Evolutionary conservation across 2,113 vertebrate genomes (phyloP), one percentile per base, ranked within the genome.

Genomic region (Stigmatopora nigra): DNA sequence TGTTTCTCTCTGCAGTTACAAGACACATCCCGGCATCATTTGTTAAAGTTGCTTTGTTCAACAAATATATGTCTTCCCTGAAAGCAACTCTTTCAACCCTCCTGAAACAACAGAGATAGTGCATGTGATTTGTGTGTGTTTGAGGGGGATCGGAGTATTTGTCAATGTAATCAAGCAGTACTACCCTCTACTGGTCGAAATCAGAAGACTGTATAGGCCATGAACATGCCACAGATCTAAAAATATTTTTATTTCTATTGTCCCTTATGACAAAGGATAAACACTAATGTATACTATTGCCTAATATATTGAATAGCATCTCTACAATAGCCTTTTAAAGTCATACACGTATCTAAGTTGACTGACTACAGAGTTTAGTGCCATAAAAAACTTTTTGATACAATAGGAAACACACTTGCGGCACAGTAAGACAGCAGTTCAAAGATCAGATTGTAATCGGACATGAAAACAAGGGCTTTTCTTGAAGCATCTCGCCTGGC

Each of bases 141-240:
- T 49, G 0, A 60, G 25, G 72, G 46, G 44, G 62, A 71, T 20
- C n/a, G 61, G 62, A 70, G 22, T 65, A 49, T 20, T 66, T 35
- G 67, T 77, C 62, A 22, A 45, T 52, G 53, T 76, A 70, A 69
- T 83, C 79, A 71, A 79, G 63, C 79, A 79, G 70, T 74, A 79
- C 77, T 80, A 86, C 87, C 89, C 86, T 89, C 89, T 90, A 85
- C 89, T 91, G 89, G 88, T 85, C 48, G 77, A 68, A 15, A 13
- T 38, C 31, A 61, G 46, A 15, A 66, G 44, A 60, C 31, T 38
- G 61, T 48, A 74, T 48, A 74, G 25, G 20, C 53, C 38, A 10
- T 41, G 9, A 36, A 44, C 47, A 45, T 53, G 36, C 25, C 35
- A 16, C 14, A 12, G 57, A 46, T 8, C 38, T 4, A 41, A 6